These are phyloP conservation scores for Campaea margaritaria DNA, from an alignment of 2,888 invertebrate genomes.

Conservation along the genomic window DNA sequence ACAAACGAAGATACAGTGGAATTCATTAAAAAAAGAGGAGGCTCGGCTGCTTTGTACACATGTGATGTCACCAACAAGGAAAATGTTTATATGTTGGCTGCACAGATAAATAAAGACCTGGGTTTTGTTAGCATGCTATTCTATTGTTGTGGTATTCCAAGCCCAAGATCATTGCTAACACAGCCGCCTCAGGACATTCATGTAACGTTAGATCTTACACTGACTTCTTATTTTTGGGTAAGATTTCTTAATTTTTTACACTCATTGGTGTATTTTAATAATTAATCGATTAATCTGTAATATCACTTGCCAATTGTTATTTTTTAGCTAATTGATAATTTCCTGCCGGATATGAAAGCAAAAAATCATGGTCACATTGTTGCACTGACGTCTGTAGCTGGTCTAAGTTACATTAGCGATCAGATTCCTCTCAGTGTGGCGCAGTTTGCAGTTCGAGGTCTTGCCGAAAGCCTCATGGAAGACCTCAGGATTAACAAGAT, in stretches of 20 bases:
- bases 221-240: conserved; percentile 88
- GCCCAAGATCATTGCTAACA: conserved; percentile 81
- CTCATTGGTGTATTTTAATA: neutral
- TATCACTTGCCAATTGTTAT: neutral
- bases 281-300: neutral
- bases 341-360: conserved; percentile 86
- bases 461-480: conserved; percentile 86
- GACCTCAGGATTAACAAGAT: conserved; percentile 85
- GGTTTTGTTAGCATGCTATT: conserved; percentile 87
- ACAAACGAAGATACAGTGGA: conserved; percentile 81
- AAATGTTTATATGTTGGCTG: conserved; percentile 76
- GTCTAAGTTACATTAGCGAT: conserved; percentile 84
- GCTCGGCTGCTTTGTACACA: conserved; percentile 77
- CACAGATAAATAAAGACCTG: conserved; percentile 77
- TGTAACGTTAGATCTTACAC: conserved; percentile 83
- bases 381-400: conserved; percentile 87
- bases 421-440: conserved; percentile 87
- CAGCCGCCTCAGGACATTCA: conserved; percentile 82
- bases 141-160: conserved; percentile 87
- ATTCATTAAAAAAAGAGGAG: conserved; percentile 74
- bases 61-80: conserved; percentile 85
- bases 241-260: conserved; percentile 31
- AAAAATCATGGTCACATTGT: conserved; percentile 86
- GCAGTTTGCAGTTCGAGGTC: conserved; percentile 88
- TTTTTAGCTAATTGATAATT: conserved; percentile 83